Base-by-base conservation (phyloP, 1,140 invertebrate species). In the Pararge aegeria region DNA sequence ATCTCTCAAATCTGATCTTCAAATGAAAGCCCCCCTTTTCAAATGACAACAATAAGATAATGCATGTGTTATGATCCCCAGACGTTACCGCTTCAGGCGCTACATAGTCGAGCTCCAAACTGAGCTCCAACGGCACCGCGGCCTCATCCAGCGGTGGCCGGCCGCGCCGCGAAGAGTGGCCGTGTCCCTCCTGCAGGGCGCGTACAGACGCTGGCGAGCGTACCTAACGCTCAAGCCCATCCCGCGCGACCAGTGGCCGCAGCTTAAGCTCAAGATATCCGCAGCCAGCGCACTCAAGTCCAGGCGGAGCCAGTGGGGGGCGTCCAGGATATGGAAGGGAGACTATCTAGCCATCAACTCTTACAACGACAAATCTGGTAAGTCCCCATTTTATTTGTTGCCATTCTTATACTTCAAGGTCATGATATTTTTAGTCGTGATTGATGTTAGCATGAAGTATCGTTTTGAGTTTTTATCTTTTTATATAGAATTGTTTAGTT, bases 201-300 rank as follows among this genome's bases (percentile, higher is more conserved):
- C 95, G 49, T 94, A 92, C 76, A 90, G 92, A 1, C 92, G 95
- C 65, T 99, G 98, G 98, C 88, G 96, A 38, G 97, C 96, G 1
- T 95, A 92, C 87, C 97, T 97, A 93, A 93, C 97, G 38, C 91
- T 99, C 0, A 92, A 92, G 66, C 93, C 93, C 48, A 94, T 98
- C 66, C 97, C 97, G 0, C 87, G 96, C 54, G 93, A 92, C 57
- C 96, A 98, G 76, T 96, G 97, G 96, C 95, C 96, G 0, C 94
- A 97, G 78, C 91, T 98, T 42, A 98, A 91, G 92, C 84, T 93
- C 53, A 91, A 96, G 92, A 95, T 98, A 64, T 93, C 94, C 15
- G 95, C 97, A 0, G 96, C 95, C 15, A 93, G 95, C 44, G 93
- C 93, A 4, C 87, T 99, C 10, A 92, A 93, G 49, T 93, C 94